A percentile compares a stretch with the other conserved stretches of the same genome.
These are phyloP conservation scores for Cherax destructor DNA, from an alignment of 1,140 invertebrate species.

Conservation along the genomic window DNA sequence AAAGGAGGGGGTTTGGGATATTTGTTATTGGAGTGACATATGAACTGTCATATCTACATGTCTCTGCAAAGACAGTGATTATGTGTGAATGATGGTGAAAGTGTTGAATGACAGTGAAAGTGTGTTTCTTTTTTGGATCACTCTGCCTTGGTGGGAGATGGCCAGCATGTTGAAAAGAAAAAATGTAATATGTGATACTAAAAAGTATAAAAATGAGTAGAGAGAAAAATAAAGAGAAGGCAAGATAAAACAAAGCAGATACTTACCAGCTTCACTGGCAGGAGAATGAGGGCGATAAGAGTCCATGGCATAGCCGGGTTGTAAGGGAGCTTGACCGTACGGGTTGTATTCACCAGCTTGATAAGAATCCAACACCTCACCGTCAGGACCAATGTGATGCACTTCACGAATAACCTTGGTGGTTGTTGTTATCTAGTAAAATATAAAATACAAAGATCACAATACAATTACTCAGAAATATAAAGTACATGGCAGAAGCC, in stretches of 20 bases:
- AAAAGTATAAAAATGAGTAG: not conserved
- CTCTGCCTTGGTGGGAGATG: too few species aligned
- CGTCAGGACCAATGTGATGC: constrained; percentile 82
- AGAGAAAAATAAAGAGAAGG: not conserved
- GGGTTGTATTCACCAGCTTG: constrained; percentile 73
- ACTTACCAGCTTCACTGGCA: constrained; percentile 73
- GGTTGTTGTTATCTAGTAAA: constrained; percentile 78
- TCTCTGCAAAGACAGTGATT: too few species aligned
- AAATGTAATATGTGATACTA: too few species aligned
- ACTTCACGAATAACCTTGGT: constrained; percentile 83
- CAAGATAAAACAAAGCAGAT: too few species aligned
- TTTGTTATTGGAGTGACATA: too few species aligned
- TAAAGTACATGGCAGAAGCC: not conserved
- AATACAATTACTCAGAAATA: not conserved
- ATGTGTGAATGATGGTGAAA: too few species aligned
- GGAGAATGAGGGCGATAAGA: constrained; percentile 74
- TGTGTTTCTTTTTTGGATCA: too few species aligned
- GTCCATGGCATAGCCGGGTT: constrained; percentile 71
- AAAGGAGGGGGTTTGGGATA: too few species aligned
- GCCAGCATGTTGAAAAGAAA: too few species aligned
- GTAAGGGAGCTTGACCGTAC: constrained; percentile 57
- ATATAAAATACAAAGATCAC: not conserved
- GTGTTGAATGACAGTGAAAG: too few species aligned
- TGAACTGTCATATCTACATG: too few species aligned
- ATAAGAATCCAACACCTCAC: constrained; percentile 76